Conservation (phyloP, 2,888 invertebrate species). For the Coleophora deauratella region DNA sequence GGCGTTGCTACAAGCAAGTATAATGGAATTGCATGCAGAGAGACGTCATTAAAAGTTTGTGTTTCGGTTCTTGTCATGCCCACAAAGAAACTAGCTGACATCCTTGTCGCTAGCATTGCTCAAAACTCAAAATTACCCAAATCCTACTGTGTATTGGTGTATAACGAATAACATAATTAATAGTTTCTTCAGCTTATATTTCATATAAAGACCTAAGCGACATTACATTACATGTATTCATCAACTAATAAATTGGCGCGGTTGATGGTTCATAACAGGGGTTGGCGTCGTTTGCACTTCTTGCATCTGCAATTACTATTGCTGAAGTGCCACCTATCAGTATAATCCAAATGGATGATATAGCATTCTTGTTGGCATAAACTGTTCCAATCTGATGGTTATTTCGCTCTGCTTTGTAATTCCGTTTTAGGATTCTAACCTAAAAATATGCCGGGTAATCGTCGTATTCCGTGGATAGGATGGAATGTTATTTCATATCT, state of each 20-base stretch:
- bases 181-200: too few relatives aligned
- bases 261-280: slow-evolving; percentile 10
- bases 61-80: slow-evolving; percentile 1
- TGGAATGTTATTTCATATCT: slow-evolving; percentile 8
- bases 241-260: not conserved
- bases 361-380: too few relatives aligned
- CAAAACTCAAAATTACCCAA: too few relatives aligned
- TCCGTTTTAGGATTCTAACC: slow-evolving; percentile 43
- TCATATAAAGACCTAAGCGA: not conserved
- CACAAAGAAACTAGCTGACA: slow-evolving; percentile 13
- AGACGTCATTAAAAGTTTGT: too few relatives aligned
- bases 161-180: too few relatives aligned
- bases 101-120: slow-evolving; percentile 1
- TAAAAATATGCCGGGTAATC: slow-evolving; percentile 55
- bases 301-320: too few relatives aligned
- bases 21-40: too few relatives aligned
- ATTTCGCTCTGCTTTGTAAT: not conserved
- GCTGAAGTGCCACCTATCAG: too few relatives aligned
- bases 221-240: not conserved
- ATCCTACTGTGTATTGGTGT: too few relatives aligned
- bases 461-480: slow-evolving; percentile 14
- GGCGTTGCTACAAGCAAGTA: too few relatives aligned
- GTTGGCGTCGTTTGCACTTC: slow-evolving; percentile 39
- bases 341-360: too few relatives aligned
- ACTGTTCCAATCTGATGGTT: too few relatives aligned